Conservation (phyloP, 2,888 invertebrate genomes). For the Drosophila robusta region DNA sequence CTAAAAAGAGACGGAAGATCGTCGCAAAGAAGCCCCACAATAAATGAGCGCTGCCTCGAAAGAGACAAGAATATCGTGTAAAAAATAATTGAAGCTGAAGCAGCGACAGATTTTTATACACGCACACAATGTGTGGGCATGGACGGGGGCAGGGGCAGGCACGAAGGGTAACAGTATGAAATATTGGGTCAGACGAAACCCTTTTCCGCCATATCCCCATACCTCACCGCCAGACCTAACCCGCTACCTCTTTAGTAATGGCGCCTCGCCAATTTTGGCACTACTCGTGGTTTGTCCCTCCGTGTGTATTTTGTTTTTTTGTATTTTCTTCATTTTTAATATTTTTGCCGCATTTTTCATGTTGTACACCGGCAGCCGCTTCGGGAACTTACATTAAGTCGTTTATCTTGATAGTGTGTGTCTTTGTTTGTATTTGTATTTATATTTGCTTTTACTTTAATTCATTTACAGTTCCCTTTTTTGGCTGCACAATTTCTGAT, state of each 20-base stretch:
- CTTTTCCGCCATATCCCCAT: constrained; percentile 43
- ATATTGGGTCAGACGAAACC: constrained; percentile 53
- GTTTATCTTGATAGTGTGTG: constrained; percentile 70
- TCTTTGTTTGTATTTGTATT: constrained; percentile 11
- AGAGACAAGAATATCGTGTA: constrained; percentile 74
- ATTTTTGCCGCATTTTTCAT: constrained; percentile 60
- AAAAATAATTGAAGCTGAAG: constrained; percentile 79
- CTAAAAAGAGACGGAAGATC: constrained; percentile 28
- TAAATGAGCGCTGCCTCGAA: constrained; percentile 53
- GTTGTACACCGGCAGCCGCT: constrained; percentile 59
- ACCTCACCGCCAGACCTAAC: neutral
- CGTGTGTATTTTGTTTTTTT: neutral
- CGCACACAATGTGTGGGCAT: constrained; percentile 35
- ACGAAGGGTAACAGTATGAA: constrained; percentile 29
- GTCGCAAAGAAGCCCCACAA: constrained; percentile 15
- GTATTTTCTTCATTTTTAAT: constrained; percentile 22
- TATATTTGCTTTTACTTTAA: constrained; percentile 59
- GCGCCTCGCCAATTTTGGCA: constrained; percentile 46
- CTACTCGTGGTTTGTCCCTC: constrained; percentile 29
- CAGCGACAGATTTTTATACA: constrained; percentile 72
- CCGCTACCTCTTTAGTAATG: constrained; percentile 16
- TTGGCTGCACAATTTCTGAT: constrained; percentile 29
- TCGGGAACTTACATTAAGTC: constrained; percentile 74
- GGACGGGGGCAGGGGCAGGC: neutral
- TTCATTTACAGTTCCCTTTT: constrained; percentile 40